These are phyloP conservation scores for Neogobius melanostomus DNA, from an alignment of 2,113 vertebrate genomes.

Conservation along the genomic window DNA sequence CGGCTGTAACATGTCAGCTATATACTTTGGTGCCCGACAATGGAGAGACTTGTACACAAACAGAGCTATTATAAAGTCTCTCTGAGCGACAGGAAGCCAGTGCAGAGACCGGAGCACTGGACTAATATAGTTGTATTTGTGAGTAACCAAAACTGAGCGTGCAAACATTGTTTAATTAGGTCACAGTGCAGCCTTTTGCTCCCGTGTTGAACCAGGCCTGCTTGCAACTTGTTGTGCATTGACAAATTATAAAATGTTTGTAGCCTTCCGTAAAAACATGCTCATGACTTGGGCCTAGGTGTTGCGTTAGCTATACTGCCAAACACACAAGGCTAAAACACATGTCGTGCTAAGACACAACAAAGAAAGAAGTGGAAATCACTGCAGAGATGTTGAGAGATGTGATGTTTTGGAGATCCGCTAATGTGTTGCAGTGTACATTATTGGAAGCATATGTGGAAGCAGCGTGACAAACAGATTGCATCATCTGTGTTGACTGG, in stretches of 20 bases:
- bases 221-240: neutral
- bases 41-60: too few relatives aligned
- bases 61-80: too few relatives aligned
- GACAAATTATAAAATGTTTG: neutral
- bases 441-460: conserved; percentile 31
- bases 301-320: neutral
- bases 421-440: conserved; percentile 1
- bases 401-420: neutral
- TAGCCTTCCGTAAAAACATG: neutral
- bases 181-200: neutral
- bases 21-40: too few relatives aligned
- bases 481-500: conserved; percentile 20
- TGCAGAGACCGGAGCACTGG: too few relatives aligned
- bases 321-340: neutral
- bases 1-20: too few relatives aligned
- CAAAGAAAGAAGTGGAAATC: neutral
- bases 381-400: conserved; percentile 1
- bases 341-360: neutral
- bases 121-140: too few relatives aligned
- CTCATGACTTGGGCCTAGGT: neutral
- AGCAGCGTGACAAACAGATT: conserved; percentile 22
- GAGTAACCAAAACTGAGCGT: too few relatives aligned
- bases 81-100: too few relatives aligned
- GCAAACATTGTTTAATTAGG: too few relatives aligned
- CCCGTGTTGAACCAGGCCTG: neutral